These are phyloP conservation scores for Malurus cyaneus DNA, from an alignment of 2,113 vertebrate species.

Conservation along the genomic window DNA sequence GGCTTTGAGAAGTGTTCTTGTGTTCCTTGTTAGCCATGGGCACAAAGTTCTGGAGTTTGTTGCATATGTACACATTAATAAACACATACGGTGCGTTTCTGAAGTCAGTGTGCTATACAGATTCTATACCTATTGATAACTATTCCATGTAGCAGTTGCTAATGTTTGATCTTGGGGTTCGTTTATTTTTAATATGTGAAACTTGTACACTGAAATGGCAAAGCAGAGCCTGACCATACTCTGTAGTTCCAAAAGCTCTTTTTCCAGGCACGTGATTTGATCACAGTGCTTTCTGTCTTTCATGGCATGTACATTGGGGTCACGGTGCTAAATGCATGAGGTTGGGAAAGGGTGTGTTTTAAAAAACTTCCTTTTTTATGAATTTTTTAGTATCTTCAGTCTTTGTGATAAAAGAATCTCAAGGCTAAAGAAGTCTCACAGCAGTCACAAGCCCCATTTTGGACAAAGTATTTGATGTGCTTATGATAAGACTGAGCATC, in stretches of 20 bases:
- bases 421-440: not conserved
- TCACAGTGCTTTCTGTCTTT: not conserved
- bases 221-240: not conserved
- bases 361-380: not conserved
- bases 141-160: not conserved
- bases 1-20: not conserved
- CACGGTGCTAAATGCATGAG: not conserved
- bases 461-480: not conserved
- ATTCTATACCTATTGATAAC: not conserved
- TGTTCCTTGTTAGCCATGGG: not conserved
- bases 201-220: not conserved
- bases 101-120: not conserved
- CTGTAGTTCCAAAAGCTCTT: not conserved
- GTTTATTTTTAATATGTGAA: not conserved
- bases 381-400: not conserved
- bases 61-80: not conserved
- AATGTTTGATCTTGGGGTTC: not conserved
- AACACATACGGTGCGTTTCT: not conserved
- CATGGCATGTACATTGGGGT: not conserved
- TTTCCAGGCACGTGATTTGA: not conserved
- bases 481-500: not conserved
- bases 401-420: not conserved
- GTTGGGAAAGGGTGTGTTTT: not conserved
- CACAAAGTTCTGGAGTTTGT: not conserved
- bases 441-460: not conserved